Evolutionary conservation across 2,797 vertebrate genomes (phyloP), one percentile per base, ranked within the genome.

Genomic region (Silurus lanzhouensis): DNA sequence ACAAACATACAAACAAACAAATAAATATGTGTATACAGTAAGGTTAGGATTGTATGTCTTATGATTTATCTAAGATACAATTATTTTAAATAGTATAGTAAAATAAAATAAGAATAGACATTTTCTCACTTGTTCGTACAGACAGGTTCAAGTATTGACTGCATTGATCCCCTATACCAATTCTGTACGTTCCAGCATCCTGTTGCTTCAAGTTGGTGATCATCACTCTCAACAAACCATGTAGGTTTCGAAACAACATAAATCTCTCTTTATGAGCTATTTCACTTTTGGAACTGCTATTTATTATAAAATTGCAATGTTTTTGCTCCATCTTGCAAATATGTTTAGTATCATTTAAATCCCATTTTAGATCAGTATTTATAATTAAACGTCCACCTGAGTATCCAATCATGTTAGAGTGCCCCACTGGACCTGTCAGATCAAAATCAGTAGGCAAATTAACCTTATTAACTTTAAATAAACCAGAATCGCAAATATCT

Each of bases 161-260:
- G 27, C 10, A 63, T 0, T 15, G 10, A 64, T 31, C 13, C 19
- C 12, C 25, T 10, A 72, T 12, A 0, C 58, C n/a, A 48, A 85
- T 72, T 44, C 31, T 38, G 83, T 87, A 87, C 2, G 1, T 77
- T 6, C 66, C 86, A 60, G 83, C 17, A 27, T 87, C 86, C 66
- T 74, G 55, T 52, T 3, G 17, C 7, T 67, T 82, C 81, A 87
- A 57, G 5, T 79, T 25, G 58, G 15, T 82, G 66, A 87, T 85
- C 17, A 83, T 19, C 20, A 87, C 10, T 57, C 22, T 19, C 10
- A 86, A 0, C 0, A 25, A 7, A 9, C 44, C 46, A 3, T 63
- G 0, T 17, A 2, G 0, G 10, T 48, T 67, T 27, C 12, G 5
- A 66, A 46, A 86, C 58, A 86, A 6, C 57, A n/a, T 58, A 9